Percentiles rank a stretch among this genome's conserved stretches.
These are phyloP conservation scores for Vicugna pacos DNA, from an alignment of 2,113 vertebrate species.

Conservation along the genomic window DNA sequence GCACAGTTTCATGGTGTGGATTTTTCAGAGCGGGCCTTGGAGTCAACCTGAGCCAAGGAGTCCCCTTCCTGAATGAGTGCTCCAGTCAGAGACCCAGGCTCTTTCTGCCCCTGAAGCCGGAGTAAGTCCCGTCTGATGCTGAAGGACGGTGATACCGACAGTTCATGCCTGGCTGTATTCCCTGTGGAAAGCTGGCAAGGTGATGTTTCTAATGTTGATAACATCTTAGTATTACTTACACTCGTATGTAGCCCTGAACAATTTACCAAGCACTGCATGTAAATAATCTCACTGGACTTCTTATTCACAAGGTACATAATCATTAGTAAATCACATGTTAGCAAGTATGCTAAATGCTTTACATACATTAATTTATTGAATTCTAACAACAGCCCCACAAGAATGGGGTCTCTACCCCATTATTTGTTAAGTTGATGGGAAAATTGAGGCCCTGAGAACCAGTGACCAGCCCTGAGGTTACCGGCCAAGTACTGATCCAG, in stretches of 20 bases:
- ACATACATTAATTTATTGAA: not conserved
- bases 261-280: not conserved
- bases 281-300: slow-evolving; percentile 24
- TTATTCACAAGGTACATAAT: not conserved
- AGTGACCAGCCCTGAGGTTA: not conserved
- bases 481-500: not conserved
- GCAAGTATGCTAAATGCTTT: not conserved
- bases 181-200: not conserved
- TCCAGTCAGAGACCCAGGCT: not conserved
- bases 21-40: not conserved
- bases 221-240: slow-evolving; percentile 1
- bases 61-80: not conserved
- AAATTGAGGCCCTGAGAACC: not conserved
- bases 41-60: not conserved
- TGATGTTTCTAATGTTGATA: not conserved
- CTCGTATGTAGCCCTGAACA: not conserved
- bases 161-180: not conserved
- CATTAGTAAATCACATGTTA: not conserved
- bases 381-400: not conserved
- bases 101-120: not conserved
- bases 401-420: not conserved
- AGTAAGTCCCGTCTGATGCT: not conserved
- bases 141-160: not conserved
- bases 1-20: no score
- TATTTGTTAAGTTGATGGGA: not conserved